Conservation (phyloP, 2,888 invertebrate species). For the Brachynemurus nebulosus region DNA sequence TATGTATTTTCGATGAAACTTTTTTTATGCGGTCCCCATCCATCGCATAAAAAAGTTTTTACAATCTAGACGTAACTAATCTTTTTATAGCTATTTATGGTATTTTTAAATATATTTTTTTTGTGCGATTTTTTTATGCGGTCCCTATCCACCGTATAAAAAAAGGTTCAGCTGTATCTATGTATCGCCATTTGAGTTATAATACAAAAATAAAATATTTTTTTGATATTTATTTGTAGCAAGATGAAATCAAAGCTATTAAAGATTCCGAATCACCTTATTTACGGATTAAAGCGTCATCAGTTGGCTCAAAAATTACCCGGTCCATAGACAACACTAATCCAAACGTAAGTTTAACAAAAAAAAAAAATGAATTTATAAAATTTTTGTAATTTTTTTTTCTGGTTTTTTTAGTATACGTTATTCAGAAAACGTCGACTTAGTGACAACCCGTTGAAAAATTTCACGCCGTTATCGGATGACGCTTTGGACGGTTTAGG, state of each 20-base stretch:
- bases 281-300: neutral
- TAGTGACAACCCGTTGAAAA: neutral
- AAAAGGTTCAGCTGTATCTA: too few species aligned
- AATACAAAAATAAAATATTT: neutral
- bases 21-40: too few species aligned
- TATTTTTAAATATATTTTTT: too few species aligned
- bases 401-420: neutral
- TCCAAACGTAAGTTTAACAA: neutral
- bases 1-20: too few species aligned
- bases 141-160: too few species aligned
- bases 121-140: too few species aligned
- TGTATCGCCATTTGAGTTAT: too few species aligned
- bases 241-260: neutral
- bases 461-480: neutral
- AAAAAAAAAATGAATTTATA: neutral
- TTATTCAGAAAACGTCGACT: neutral
- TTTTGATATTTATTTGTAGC: conserved; percentile 2
- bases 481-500: neutral
- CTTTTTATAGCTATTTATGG: too few species aligned
- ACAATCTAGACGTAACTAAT: too few species aligned
- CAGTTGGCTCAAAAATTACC: neutral
- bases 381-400: neutral
- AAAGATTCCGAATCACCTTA: conserved; percentile 2
- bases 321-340: too few species aligned
- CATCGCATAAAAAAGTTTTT: too few species aligned